A percentile compares a stretch with the other conserved stretches of the same genome.
Conservation (phyloP, 2,797 vertebrate species). For the Spea hammondii region DNA sequence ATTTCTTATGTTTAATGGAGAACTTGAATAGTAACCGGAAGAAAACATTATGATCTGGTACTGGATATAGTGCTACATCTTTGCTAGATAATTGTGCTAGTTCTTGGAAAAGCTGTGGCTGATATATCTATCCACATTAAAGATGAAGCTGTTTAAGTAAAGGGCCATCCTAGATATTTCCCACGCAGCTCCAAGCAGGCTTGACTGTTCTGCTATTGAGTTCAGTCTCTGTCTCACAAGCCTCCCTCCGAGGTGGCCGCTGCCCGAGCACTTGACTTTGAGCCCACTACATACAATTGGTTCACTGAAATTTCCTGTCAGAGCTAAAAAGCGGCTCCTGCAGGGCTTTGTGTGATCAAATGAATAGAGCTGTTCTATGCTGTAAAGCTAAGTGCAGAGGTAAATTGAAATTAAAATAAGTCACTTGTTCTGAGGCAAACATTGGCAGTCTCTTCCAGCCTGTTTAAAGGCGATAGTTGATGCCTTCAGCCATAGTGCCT, state of each 20-base stretch:
- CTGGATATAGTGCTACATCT: too few relatives aligned
- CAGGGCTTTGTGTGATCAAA: constrained; percentile 24
- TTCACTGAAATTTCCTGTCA: constrained; percentile 5
- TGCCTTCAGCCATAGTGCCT: too few relatives aligned
- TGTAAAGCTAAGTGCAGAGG: constrained; percentile 3
- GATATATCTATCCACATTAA: too few relatives aligned
- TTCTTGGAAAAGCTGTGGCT: too few relatives aligned
- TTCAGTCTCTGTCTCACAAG: neutral
- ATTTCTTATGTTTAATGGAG: too few relatives aligned
- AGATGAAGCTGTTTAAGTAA: constrained; percentile 2
- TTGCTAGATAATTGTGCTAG: too few relatives aligned
- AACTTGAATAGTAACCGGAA: too few relatives aligned
- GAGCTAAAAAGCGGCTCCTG: constrained; percentile 25
- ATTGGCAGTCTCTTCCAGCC: neutral
- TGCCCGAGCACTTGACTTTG: constrained; percentile 39
- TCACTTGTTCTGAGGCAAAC: neutral
- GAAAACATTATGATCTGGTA: too few relatives aligned
- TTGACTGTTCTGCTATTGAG: constrained; percentile 11
- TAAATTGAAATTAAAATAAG: constrained; percentile 17
- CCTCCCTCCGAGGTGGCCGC: neutral
- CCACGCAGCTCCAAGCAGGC: constrained; percentile 10
- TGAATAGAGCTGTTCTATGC: constrained; percentile 17
- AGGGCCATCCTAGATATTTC: neutral
- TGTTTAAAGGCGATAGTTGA: neutral
- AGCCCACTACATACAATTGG: constrained; percentile 24